Evolutionary conservation across 2,797 vertebrate species (phyloP).

Genomic region (Rhinogobio ventralis): DNA sequence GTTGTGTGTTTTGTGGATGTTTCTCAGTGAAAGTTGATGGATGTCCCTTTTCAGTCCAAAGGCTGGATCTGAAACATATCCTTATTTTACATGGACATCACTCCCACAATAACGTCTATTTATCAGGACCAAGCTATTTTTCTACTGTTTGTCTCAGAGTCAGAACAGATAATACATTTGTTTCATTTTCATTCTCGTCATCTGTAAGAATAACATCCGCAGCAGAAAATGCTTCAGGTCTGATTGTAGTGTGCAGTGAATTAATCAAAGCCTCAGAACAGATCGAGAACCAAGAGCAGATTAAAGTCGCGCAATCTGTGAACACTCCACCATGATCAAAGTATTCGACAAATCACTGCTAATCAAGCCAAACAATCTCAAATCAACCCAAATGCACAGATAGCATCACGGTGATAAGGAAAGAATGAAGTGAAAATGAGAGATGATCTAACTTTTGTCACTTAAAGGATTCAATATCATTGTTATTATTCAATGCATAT

Average conservation of each 20-base stretch:
- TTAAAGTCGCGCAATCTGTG: constrained; percentile 56
- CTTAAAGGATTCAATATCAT: neutral
- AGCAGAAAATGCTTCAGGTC: constrained; percentile 10
- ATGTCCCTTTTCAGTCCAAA: neutral
- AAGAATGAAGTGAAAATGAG: constrained; percentile 47
- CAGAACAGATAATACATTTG: constrained; percentile 21
- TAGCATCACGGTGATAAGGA: constrained; percentile 26
- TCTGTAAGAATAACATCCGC: constrained; percentile 19
- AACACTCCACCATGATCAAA: constrained; percentile 64
- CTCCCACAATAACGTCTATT: constrained; percentile 13
- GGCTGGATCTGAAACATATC: neutral
- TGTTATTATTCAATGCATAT: neutral
- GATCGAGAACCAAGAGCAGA: constrained; percentile 47
- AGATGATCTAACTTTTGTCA: constrained; percentile 36
- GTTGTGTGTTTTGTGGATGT: neutral
- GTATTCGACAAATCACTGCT: constrained; percentile 54
- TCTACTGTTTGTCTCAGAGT: constrained; percentile 18
- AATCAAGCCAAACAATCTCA: constrained; percentile 56
- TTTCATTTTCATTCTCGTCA: constrained; percentile 23
- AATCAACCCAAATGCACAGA: constrained; percentile 39
- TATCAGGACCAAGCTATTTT: neutral
- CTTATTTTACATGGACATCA: neutral
- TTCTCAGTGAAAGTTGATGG: neutral
- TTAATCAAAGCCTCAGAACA: constrained; percentile 50
- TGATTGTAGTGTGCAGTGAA: constrained; percentile 51